These are phyloP conservation scores for Helarctos malayanus DNA, from an alignment of 2,797 vertebrate species.

Conservation along the genomic window DNA sequence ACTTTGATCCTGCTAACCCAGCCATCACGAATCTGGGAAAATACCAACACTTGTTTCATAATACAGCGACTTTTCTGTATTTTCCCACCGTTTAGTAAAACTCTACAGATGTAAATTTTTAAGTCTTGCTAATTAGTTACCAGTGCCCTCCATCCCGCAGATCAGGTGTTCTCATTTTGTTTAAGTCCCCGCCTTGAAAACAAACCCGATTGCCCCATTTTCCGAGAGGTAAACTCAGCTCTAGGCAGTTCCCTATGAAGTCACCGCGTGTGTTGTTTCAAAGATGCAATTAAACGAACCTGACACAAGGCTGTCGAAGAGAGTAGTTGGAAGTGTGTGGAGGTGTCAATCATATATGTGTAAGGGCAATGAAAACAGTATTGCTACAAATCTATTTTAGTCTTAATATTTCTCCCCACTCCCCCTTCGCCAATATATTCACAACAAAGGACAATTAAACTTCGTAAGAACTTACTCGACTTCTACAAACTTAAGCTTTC, in stretches of 20 bases:
- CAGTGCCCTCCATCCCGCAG: slow-evolving; percentile 64
- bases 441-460: slow-evolving; percentile 26
- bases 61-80: slow-evolving; percentile 31
- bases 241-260: slow-evolving; percentile 87
- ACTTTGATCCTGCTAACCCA: slow-evolving; percentile 54
- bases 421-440: background rate
- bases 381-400: slow-evolving; percentile 29
- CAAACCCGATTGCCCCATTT: slow-evolving; percentile 88
- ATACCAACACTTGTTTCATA: slow-evolving; percentile 42
- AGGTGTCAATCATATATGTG: slow-evolving; percentile 80
- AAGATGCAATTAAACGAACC: slow-evolving; percentile 88
- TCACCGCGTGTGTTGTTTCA: slow-evolving; percentile 89
- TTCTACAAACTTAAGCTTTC: slow-evolving; percentile 3
- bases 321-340: slow-evolving; percentile 83
- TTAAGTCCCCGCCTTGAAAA: slow-evolving; percentile 87
- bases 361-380: slow-evolving; percentile 81
- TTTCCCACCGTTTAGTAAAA: slow-evolving; percentile 65
- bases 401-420: background rate
- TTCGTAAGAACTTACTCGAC: slow-evolving; percentile 31
- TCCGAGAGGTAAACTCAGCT: slow-evolving; percentile 86
- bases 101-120: slow-evolving; percentile 72
- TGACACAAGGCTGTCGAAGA: slow-evolving; percentile 85
- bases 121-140: slow-evolving; percentile 70
- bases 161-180: slow-evolving; percentile 85
- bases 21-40: slow-evolving; percentile 66